Evolutionary conservation across 2,888 invertebrate species (phyloP), one percentile per base, ranked within the genome.

Genomic region (Bellardia pandia): DNA sequence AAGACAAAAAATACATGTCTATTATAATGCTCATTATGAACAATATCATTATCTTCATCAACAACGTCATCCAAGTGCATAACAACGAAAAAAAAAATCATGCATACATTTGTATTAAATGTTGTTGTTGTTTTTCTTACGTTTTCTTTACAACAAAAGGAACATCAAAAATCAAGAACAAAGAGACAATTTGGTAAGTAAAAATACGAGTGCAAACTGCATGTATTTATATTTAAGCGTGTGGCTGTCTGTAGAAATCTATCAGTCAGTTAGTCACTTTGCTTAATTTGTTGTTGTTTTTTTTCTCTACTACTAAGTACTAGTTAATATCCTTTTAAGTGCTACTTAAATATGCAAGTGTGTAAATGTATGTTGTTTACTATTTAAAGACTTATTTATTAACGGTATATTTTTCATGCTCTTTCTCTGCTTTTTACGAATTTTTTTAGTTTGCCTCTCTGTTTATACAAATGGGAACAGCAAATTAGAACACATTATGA

Each of bases 321-420:
- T 76, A 62, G 60, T 81, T 68, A 86, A 75, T 77, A 86, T 85
- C 80, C 80, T 80, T 80, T 81, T 56, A 85, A 85, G 76, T 64
- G 42, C 48, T 53, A 68, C 66, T 58, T 74, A 58, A 78, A 74
- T 53, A 42, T 69, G 42, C 56, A 58, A 53, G 51, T 85, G 42
- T 72, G 16, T 74, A 8, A 60, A 42, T 58, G 23, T 45, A 37
- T 69, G 9, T 81, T n/a, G 16, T 53, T 62, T 77, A 58, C 58
- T 45, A 2, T 78, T 51, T 37, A 51, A 82, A 48, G 13, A 53
- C 75, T 68, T 75, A 76, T 75, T 75, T 75, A 76, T 75, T 75
- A 75, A 66, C 60, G 71, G 83, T 76, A 51, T 60, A 60, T 51
- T 33, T 37, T 62, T 6, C n/a, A 58, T 69, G 53, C 30, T 78